A percentile compares a stretch with the other conserved stretches of the same genome.
These are phyloP conservation scores for Brachypteracias leptosomus DNA, from an alignment of 2,113 vertebrate species.

Conservation along the genomic window DNA sequence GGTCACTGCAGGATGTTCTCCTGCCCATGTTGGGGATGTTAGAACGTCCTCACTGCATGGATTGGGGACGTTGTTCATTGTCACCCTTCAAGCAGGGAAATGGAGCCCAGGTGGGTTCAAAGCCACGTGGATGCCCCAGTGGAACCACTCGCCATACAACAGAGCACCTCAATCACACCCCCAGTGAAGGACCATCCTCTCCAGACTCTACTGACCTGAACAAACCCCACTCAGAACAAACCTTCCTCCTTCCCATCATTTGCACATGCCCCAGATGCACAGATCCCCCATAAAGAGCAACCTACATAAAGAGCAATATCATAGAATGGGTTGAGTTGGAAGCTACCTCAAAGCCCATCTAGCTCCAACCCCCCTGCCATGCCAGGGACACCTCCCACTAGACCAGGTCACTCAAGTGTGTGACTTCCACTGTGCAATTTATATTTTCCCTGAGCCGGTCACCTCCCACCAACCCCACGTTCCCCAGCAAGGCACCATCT, in stretches of 20 bases:
- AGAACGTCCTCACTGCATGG: rapidly evolving
- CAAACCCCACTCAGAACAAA: neutral
- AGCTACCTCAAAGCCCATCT: too few species aligned
- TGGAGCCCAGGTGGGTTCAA: neutral
- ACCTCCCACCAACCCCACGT: neutral
- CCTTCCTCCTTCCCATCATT: neutral
- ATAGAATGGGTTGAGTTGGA: too few species aligned
- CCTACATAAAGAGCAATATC: rapidly evolving
- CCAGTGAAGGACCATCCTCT: neutral
- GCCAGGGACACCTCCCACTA: too few species aligned
- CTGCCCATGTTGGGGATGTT: rapidly evolving
- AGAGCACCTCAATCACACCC: rapidly evolving
- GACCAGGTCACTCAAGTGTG: too few species aligned
- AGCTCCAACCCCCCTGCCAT: too few species aligned
- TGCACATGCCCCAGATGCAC: neutral
- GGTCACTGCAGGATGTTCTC: neutral
- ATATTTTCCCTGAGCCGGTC: rapidly evolving
- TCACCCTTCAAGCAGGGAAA: neutral
- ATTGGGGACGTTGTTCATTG: rapidly evolving
- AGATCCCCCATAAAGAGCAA: too few species aligned
- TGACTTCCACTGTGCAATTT: neutral
- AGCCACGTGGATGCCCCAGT: rapidly evolving
- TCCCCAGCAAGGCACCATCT: neutral
- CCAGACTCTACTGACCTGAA: rapidly evolving
- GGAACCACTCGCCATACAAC: rapidly evolving